Conservation (phyloP, 1,140 invertebrate genomes). For the Marisa cornuarietis region DNA sequence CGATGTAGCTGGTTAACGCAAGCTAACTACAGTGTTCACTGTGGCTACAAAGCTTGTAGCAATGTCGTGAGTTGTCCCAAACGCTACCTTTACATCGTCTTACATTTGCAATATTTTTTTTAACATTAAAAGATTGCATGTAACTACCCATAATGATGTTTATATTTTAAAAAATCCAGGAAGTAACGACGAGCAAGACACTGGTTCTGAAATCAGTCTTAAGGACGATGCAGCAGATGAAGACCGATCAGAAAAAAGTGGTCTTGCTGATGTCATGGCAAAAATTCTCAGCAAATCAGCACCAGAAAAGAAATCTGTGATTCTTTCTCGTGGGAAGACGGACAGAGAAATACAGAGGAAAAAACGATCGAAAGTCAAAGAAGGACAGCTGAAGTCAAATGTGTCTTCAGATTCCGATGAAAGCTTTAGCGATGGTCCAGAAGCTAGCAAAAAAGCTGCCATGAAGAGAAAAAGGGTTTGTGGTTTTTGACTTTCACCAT, state of each 20-base stretch:
- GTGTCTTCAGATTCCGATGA: neutral
- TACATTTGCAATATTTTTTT: too few relatives aligned
- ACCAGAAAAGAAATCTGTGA: conserved; percentile 79
- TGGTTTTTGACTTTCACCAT: neutral
- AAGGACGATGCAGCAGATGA: too few relatives aligned
- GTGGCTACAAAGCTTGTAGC: too few relatives aligned
- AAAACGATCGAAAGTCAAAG: conserved; percentile 60
- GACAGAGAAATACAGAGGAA: conserved; percentile 61
- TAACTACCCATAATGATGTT: too few relatives aligned
- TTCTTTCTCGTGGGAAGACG: conserved; percentile 70
- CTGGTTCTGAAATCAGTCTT: too few relatives aligned
- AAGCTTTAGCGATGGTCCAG: conserved; percentile 10
- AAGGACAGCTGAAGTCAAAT: conserved; percentile 48
- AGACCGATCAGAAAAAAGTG: conserved; percentile 26
- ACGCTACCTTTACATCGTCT: too few relatives aligned
- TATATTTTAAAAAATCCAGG: too few relatives aligned
- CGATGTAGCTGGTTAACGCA: too few relatives aligned
- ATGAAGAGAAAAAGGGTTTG: conserved; percentile 20
- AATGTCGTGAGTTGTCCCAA: too few relatives aligned
- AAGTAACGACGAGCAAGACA: too few relatives aligned
- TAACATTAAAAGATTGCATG: too few relatives aligned
- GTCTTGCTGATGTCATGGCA: conserved; percentile 68
- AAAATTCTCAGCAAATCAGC: conserved; percentile 79
- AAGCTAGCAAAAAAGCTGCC: conserved; percentile 28
- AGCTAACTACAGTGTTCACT: too few relatives aligned